Evolutionary conservation across 35 echinoderm and acorn worm species (phyloP).

Genomic region (Patiria miniata): DNA sequence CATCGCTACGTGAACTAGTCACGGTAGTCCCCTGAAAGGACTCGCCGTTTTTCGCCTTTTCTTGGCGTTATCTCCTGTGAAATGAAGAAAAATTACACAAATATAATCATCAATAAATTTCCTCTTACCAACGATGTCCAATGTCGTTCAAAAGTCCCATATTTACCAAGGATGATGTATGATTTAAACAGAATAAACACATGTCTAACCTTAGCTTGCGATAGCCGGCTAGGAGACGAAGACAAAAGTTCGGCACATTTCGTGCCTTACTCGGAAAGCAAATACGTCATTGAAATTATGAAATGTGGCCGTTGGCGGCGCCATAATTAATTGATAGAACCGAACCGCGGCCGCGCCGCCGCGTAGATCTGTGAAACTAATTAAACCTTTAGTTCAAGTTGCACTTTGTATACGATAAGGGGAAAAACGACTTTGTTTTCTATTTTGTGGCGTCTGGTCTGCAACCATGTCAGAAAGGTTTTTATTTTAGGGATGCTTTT

Average conservation of each 20-base stretch:
- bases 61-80: slow-evolving; percentile 57
- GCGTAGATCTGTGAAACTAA: no score
- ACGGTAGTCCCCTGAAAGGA: slow-evolving; percentile 69
- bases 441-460: no score
- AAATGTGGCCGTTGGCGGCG: neutral
- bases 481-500: no score
- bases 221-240: slow-evolving; percentile 21
- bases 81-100: slow-evolving; percentile 40
- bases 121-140: slow-evolving; percentile 31
- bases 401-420: no score
- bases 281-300: slow-evolving; percentile 3
- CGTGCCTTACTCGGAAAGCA: neutral
- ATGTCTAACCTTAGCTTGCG: slow-evolving; percentile 36
- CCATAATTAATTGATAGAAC: neutral
- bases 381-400: no score
- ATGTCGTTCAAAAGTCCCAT: neutral
- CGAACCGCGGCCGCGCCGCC: no score
- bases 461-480: no score
- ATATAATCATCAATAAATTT: slow-evolving; percentile 6
- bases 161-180: slow-evolving; percentile 14
- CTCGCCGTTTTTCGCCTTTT: slow-evolving; percentile 61
- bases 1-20: slow-evolving; percentile 57
- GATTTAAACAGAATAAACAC: slow-evolving; percentile 39
- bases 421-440: no score
- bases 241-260: slow-evolving; percentile 36